A percentile compares a stretch with the other conserved stretches of the same genome.
These are phyloP conservation scores for Nesogale talazaci DNA, from an alignment of 2,113 vertebrate genomes.

Conservation along the genomic window DNA sequence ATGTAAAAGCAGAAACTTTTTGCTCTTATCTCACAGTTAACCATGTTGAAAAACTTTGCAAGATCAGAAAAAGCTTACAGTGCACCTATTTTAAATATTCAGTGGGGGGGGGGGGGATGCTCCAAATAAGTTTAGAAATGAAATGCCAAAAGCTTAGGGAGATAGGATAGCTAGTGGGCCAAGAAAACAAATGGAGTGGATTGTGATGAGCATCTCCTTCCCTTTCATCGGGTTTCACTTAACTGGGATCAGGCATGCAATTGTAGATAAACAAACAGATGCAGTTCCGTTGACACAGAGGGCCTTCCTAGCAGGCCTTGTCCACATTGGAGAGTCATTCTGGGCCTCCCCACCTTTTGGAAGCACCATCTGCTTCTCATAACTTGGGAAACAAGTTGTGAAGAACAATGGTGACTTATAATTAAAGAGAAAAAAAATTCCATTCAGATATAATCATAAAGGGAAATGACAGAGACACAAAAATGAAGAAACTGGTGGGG, in stretches of 20 bases:
- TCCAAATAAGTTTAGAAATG: constrained; percentile 69
- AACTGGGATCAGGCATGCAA: constrained; percentile 73
- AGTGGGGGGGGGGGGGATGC: constrained; percentile 42
- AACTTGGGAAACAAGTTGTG: constrained; percentile 52
- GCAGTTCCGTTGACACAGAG: constrained; percentile 70
- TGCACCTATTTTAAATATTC: constrained; percentile 58
- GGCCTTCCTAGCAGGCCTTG: constrained; percentile 64
- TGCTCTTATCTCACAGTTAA: constrained; percentile 21
- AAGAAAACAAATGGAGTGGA: constrained; percentile 72
- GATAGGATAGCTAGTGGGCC: constrained; percentile 62
- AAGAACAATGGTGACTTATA: constrained; percentile 72
- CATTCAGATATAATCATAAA: constrained; percentile 73
- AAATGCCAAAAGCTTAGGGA: constrained; percentile 75
- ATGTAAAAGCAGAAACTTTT: not conserved
- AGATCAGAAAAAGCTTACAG: constrained; percentile 33
- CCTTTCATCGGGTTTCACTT: constrained; percentile 78
- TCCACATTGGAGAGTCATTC: not conserved
- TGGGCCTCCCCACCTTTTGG: not conserved
- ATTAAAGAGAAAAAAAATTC: constrained; percentile 79
- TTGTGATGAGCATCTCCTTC: constrained; percentile 61
- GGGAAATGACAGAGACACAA: constrained; percentile 80
- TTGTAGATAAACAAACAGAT: constrained; percentile 76
- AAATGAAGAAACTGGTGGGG: constrained; percentile 62
- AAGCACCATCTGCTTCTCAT: constrained; percentile 76
- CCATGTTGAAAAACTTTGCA: constrained; percentile 53